Conservation (phyloP, 2,797 vertebrate species). For the Platyrinchus mystaceus region DNA sequence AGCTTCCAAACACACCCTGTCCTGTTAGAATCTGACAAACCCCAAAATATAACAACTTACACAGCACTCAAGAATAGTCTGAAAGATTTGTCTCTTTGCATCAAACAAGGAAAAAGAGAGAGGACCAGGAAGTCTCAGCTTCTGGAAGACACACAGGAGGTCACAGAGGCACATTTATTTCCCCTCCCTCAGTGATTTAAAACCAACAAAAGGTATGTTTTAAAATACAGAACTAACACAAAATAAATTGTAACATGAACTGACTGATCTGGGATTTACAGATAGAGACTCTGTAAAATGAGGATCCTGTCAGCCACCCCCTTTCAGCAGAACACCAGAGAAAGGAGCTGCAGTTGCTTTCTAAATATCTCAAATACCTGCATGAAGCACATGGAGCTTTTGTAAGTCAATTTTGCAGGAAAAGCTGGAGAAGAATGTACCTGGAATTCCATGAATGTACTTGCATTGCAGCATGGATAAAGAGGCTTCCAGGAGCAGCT, state of each 20-base stretch:
- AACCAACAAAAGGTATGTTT: neutral
- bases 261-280: neutral
- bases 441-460: slow-evolving; percentile 33
- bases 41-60: neutral
- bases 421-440: slow-evolving; percentile 31
- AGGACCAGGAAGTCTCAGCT: neutral
- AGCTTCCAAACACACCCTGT: neutral
- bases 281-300: too few species aligned
- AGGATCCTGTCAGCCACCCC: neutral
- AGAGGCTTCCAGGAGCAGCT: neutral
- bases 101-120: neutral
- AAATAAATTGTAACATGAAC: neutral
- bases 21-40: neutral
- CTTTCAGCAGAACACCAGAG: neutral
- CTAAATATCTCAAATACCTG: neutral
- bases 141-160: neutral
- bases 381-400: neutral
- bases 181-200: neutral
- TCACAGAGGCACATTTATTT: neutral
- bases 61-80: rapidly evolving
- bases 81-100: neutral
- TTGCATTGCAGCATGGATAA: neutral
- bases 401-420: neutral
- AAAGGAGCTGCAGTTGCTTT: neutral
- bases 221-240: neutral